Evolutionary conservation across 1,140 invertebrate genomes (phyloP).

Genomic region (Lepidurus apus): DNA sequence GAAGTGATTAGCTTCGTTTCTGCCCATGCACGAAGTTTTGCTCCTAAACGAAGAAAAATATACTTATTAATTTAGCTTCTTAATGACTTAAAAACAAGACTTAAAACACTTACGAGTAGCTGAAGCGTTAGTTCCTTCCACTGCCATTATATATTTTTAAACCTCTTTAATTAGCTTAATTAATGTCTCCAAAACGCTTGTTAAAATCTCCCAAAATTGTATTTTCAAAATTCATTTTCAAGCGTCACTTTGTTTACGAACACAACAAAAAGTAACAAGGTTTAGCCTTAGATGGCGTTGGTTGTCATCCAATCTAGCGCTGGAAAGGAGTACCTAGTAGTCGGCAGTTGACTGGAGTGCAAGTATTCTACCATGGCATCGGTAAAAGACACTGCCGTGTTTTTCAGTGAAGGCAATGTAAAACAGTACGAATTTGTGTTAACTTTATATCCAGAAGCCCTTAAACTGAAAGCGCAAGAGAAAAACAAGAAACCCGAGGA

Average conservation of each 20-base stretch:
- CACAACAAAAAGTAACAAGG: no score
- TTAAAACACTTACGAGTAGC: neutral
- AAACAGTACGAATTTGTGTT: conserved; percentile 80
- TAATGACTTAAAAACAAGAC: neutral
- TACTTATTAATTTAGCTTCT: neutral
- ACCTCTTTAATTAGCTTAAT: neutral
- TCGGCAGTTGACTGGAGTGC: conserved; percentile 8
- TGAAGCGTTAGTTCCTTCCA: neutral
- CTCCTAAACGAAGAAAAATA: neutral
- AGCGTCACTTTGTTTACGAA: neutral
- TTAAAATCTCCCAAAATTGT: no score
- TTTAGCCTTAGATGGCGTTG: neutral
- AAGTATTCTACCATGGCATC: conserved; percentile 58
- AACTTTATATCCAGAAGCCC: conserved; percentile 78
- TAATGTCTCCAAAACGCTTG: no score
- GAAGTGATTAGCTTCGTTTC: neutral
- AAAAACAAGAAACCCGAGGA: conserved; percentile 87
- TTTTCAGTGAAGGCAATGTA: conserved; percentile 79
- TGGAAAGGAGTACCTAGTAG: conserved; percentile 2
- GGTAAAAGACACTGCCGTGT: conserved; percentile 78
- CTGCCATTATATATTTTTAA: neutral
- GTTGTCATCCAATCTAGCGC: neutral
- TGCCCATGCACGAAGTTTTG: neutral
- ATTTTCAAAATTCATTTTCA: neutral
- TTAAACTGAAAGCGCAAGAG: conserved; percentile 76